Base-by-base conservation (phyloP, 2,113 vertebrate species). In the Eretmochelys imbricata region DNA sequence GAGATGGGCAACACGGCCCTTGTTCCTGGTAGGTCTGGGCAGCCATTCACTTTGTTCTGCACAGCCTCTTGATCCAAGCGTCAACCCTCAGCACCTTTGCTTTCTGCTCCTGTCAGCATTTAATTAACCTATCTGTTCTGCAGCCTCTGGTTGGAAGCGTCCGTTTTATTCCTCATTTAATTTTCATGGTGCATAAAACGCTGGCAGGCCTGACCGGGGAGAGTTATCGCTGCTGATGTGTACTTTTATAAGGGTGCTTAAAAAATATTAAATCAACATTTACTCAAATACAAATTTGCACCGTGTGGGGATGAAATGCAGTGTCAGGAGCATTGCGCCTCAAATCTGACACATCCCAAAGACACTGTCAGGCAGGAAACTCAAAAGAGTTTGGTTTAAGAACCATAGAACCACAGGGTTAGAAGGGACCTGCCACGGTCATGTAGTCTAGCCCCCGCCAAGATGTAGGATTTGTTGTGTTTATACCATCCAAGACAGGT, bases 171-270 rank as follows among this genome's bases (percentile, higher is more conserved):
- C 94, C 93, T 50, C 12, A 93, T 97, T 97, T 97, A 97, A 98
- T 97, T 96, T 97, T 95, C 95, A 96, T 69, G 97, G 95, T 83
- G 94, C 94, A 97, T 97, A 97, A 97, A 97, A 94, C 89, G 97
- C 96, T 94, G 88, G 89, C 86, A 62, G 69, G 55, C 89, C 95
- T 97, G 97, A 97, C 97, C 97, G 75, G 49, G 88, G 95, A 93
- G 96, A 98, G 69, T 97, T 97, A 98, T 35, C 80, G 49, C 48
- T 92, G 50, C 92, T 2, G 76, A 93, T 91, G 94, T 91, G 79
- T 72, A 46, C 54, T 97, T 98, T 98, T 97, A 98, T 81, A 95
- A 88, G 78, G 92, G 88, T 88, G 94, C 94, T 89, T 98, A 97
- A 97, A 97, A 97, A 94, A 46, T 1, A 27, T 97, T 96, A 92